phyloP scores from a whole-genome alignment of 2,888 invertebrate genomes.

The Chirona hameri region DNA sequence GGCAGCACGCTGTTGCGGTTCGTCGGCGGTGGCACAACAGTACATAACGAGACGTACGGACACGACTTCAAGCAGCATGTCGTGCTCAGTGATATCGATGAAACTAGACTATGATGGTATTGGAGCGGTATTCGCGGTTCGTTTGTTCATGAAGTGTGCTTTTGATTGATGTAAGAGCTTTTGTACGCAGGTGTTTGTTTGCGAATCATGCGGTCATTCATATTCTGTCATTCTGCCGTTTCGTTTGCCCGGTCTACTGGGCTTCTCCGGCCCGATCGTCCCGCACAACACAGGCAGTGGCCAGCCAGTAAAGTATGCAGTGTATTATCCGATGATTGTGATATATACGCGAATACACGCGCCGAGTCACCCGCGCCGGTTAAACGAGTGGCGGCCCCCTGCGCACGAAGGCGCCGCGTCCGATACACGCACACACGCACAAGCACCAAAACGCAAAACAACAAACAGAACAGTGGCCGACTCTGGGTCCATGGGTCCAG shows the following conservation, averaged over 20 bases:
- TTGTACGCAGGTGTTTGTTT: no score
- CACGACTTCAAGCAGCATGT: background rate
- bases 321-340: slow-evolving; percentile 24
- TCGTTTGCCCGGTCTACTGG: no score
- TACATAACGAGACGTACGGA: background rate
- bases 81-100: slow-evolving; percentile 10
- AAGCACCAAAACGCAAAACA: background rate
- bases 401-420: background rate
- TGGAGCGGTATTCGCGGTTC: no score
- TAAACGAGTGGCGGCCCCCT: background rate
- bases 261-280: no score
- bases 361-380: background rate
- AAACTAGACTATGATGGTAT: background rate
- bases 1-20: background rate
- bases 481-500: background rate
- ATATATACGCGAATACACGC: background rate
- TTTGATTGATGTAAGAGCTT: no score
- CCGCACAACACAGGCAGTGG: background rate
- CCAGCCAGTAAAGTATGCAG: background rate
- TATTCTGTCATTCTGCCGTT: no score
- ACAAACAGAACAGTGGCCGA: background rate
- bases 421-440: background rate
- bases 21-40: background rate
- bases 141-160: no score
- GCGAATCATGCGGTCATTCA: no score